Base-by-base conservation (phyloP, 2,797 vertebrate species). In the Clarias platycephalus region DNA sequence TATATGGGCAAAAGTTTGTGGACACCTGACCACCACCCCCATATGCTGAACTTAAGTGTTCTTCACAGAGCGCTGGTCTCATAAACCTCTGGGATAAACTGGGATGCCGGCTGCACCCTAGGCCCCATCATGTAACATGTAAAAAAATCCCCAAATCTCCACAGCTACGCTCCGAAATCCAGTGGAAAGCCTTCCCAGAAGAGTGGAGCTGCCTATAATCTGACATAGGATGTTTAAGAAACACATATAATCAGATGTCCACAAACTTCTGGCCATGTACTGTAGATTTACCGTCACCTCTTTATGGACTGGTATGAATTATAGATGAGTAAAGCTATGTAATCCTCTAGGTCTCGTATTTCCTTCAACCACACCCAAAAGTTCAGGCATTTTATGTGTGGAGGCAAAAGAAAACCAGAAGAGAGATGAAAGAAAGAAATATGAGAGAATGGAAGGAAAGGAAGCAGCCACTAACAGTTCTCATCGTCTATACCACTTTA, bases 401-500 rank as follows among this genome's bases (percentile, higher is more conserved):
- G 15, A 31, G 57, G 53, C 26, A 24, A 58, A 10, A 58, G 20
- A 2, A 18, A 62, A 44, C 3, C 57, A 40, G 22, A 62, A 63
- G 4, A n/a, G 12, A 37, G 75, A 24, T 37, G 76, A 16, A 44
- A 79, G 22, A 62, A 79, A 44, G 58, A 15, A 4, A 2, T 18
- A 44, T 28, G 60, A 92, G 90, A 92, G 89, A 91, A 90, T 83
- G 91, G 89, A 85, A 90, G 91, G 88, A 90, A 92, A 89, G 90
- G 83, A 87, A 60, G 68, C 83, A 7, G 5, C 2, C 15, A 26
- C 57, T 49, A 26, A 31, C n/a, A 34, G 20, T 34, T 60, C 1
- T 53, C 49, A 53, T 53, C 12, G 10, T 53, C 12, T 53, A 53
- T 53, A 53, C 12, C 49, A 13, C 49, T 53, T 53, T 4, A 53